Percentiles rank a stretch among this genome's conserved stretches.
Conservation (phyloP, 2,113 vertebrate genomes). For the Cnemophilus loriae region DNA sequence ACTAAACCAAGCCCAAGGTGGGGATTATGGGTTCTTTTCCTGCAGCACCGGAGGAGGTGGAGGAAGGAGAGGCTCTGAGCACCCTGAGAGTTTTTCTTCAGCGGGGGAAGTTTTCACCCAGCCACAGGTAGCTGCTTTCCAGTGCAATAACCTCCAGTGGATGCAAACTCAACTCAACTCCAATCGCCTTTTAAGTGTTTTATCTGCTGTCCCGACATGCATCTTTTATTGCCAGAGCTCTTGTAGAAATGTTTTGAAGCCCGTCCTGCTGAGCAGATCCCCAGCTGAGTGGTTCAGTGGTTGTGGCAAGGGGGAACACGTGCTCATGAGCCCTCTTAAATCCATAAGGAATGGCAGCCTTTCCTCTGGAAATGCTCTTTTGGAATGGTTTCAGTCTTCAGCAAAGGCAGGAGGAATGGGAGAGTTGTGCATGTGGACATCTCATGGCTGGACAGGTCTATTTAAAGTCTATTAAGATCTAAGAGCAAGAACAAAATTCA, state of each 20-base stretch:
- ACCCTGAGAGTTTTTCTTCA: background rate
- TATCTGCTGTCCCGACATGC: background rate
- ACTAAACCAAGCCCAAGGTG: background rate
- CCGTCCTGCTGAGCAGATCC: background rate
- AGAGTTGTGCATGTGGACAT: background rate
- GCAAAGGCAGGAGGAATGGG: background rate
- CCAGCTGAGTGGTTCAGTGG: background rate
- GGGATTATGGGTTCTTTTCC: background rate
- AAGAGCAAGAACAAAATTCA: background rate
- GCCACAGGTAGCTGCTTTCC: background rate
- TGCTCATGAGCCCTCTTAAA: background rate
- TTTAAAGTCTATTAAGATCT: background rate
- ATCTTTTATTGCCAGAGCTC: background rate
- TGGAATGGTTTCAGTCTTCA: slow-evolving; percentile 1
- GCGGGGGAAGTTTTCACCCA: background rate
- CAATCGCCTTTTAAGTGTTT: background rate
- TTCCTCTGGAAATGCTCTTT: slow-evolving; percentile 15
- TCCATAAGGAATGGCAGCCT: background rate
- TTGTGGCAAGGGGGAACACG: rapidly evolving
- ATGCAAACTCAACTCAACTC: background rate
- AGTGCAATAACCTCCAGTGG: background rate
- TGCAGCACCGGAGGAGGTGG: background rate
- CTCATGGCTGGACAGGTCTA: background rate
- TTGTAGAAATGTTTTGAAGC: background rate
- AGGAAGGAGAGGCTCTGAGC: background rate